Evolutionary conservation across 1,140 invertebrate genomes (phyloP).

Genomic region (Wiebesia pumilae): DNA sequence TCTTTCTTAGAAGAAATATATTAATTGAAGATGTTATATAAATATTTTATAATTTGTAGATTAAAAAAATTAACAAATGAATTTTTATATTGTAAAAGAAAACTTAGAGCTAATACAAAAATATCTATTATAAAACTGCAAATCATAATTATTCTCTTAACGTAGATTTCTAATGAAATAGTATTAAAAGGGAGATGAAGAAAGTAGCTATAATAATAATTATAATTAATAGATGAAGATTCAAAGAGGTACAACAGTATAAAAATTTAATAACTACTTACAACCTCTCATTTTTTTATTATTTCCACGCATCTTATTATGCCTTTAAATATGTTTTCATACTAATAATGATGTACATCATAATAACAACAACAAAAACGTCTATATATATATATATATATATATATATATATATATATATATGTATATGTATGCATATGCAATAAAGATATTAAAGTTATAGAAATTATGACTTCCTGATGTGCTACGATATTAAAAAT

Average conservation of each 20-base stretch:
- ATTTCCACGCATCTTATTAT: not conserved
- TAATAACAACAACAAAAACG: not conserved
- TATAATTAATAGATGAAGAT: not conserved
- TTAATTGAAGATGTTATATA: no score
- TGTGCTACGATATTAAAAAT: not conserved
- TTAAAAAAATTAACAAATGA: not conserved
- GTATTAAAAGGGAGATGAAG: not conserved
- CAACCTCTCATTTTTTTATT: not conserved
- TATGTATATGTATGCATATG: no score
- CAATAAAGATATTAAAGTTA: not conserved
- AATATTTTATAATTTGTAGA: no score
- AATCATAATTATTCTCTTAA: conserved; percentile 8
- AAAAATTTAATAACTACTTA: not conserved
- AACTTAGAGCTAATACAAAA: not conserved
- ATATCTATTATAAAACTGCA: not conserved
- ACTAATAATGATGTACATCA: not conserved
- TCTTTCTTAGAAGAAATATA: no score
- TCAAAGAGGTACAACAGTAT: not conserved
- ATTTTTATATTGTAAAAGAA: not conserved
- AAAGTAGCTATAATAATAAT: not conserved
- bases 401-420: no score
- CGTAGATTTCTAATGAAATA: conserved; percentile 6
- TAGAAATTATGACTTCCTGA: conserved; percentile 5
- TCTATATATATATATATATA: not conserved
- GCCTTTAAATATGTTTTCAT: not conserved